phyloP scores from a whole-genome alignment of 1,140 invertebrate genomes.

The Magallana ariakensis region DNA sequence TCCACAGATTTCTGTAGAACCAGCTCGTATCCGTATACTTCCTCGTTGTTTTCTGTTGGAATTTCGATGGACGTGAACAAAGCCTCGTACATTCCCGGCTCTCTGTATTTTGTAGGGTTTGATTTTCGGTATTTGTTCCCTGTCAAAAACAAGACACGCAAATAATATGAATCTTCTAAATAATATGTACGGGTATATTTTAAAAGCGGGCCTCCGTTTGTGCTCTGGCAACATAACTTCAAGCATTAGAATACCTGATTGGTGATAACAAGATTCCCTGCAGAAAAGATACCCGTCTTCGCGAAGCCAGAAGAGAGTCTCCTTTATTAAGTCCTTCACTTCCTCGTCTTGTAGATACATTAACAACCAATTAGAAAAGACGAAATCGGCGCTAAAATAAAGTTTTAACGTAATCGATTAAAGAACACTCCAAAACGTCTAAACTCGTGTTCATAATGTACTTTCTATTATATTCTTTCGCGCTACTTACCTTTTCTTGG shows the following conservation, averaged over 20 bases:
- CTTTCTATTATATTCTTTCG: background rate
- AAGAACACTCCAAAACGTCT: too few species aligned
- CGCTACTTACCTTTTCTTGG: constrained; percentile 72
- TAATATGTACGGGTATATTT: background rate
- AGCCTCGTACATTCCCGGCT: constrained; percentile 80
- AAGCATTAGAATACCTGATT: constrained; percentile 79
- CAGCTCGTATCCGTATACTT: constrained; percentile 75
- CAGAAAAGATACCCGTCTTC: constrained; percentile 82
- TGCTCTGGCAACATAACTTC: too few species aligned
- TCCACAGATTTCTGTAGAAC: constrained; percentile 80
- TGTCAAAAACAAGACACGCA: constrained; percentile 55
- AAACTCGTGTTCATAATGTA: background rate
- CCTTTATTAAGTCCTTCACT: constrained; percentile 79
- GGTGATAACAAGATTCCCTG: constrained; percentile 80
- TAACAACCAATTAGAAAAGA: constrained; percentile 85
- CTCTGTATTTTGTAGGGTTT: constrained; percentile 83
- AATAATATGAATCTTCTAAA: background rate
- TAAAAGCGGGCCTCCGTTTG: background rate
- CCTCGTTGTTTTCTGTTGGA: constrained; percentile 61
- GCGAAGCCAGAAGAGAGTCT: constrained; percentile 81
- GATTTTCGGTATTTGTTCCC: constrained; percentile 74
- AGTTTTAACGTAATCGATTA: too few species aligned
- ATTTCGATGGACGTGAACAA: constrained; percentile 65
- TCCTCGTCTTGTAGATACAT: constrained; percentile 84
- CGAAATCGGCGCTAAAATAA: constrained; percentile 76